A percentile compares a stretch with the other conserved stretches of the same genome.
Evolutionary conservation across 2,113 vertebrate species (phyloP).

Genomic region (Carollia perspicillata): DNA sequence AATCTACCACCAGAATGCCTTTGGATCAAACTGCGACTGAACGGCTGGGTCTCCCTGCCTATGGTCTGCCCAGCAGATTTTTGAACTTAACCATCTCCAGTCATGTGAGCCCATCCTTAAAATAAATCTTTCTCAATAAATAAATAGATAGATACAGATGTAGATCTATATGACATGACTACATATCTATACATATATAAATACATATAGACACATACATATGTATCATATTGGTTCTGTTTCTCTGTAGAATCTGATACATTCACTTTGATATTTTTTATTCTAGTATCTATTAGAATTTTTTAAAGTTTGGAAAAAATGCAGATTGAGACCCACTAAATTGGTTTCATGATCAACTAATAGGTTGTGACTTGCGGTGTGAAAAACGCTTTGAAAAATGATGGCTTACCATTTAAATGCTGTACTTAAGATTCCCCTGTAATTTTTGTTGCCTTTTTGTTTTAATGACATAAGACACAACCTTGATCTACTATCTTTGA

Average conservation of each 20-base stretch:
- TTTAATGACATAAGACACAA: background rate
- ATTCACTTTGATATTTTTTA: background rate
- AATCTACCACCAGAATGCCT: background rate
- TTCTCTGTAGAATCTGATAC: background rate
- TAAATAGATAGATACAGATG: background rate
- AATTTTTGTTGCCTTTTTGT: background rate
- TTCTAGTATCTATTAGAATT: background rate
- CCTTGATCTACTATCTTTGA: background rate
- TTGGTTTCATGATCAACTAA: background rate
- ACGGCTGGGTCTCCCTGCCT: background rate
- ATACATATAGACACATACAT: background rate
- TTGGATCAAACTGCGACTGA: background rate
- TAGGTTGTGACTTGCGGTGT: background rate
- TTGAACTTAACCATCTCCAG: background rate
- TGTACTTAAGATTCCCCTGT: fast-evolving
- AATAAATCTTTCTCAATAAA: background rate
- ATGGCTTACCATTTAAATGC: background rate
- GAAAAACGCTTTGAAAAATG: background rate
- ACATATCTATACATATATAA: background rate
- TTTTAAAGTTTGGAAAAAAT: background rate
- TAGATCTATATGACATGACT: background rate
- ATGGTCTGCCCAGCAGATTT: background rate
- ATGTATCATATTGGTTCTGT: background rate
- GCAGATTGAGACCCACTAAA: background rate
- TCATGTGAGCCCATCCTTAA: background rate